These are phyloP conservation scores for Macaca mulatta DNA, from an alignment of 2,113 vertebrate species.

Conservation along the genomic window DNA sequence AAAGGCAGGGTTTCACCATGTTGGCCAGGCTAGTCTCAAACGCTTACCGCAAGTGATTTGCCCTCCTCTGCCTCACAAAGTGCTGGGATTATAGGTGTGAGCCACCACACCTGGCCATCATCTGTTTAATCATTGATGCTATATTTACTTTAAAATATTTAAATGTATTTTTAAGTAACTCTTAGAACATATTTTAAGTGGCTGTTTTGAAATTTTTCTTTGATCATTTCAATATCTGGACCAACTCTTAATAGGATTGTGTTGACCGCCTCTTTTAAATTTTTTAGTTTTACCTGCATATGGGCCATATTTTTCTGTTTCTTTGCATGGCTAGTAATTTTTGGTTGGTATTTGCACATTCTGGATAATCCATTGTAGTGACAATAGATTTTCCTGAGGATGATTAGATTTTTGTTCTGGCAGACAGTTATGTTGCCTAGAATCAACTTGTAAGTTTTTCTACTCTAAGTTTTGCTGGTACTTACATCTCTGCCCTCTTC, in stretches of 20 bases:
- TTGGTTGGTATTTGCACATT: background rate
- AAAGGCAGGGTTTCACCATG: no score
- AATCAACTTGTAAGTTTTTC: background rate
- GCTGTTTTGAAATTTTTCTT: background rate
- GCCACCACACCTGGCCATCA: no score
- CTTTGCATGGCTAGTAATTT: background rate
- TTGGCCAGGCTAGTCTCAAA: no score
- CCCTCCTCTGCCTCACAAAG: no score
- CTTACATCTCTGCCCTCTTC: background rate
- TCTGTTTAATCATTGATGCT: background rate
- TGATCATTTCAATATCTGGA: background rate
- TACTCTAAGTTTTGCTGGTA: background rate
- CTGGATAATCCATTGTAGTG: background rate
- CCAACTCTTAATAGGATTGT: background rate
- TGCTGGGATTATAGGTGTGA: no score
- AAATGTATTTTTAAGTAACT: background rate
- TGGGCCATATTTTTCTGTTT: background rate
- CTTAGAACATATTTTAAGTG: background rate
- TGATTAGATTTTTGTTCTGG: background rate
- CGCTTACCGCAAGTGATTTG: no score
- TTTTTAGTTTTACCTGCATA: background rate
- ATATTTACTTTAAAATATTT: background rate
- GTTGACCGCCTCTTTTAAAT: background rate
- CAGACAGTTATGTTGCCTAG: background rate
- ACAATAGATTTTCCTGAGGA: background rate